Base-by-base conservation (phyloP, 2,113 vertebrate species). In the Antennarius striatus region DNA sequence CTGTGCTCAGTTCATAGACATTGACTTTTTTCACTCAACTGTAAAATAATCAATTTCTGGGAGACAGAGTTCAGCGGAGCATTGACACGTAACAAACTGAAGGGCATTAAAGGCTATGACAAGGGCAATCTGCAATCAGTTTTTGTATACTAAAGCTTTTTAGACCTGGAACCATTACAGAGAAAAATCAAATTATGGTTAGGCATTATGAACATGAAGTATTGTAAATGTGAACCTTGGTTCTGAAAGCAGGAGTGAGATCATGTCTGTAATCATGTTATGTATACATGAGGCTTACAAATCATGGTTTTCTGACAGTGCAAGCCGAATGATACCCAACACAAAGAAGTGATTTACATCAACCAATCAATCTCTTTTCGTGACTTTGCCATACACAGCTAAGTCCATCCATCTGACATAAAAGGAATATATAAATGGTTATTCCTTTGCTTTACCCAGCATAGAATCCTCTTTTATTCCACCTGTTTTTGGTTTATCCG, bases 21-120 rank as follows among this genome's bases (percentile, higher is more conserved):
- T 46, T 0, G 4, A 28, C 15, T 16, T 61, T 22, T 39, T 69
- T 55, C 30, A 53, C 14, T 72, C 45, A 11, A 42, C 64, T 68
- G 59, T 51, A 14, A 53, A 61, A 22, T 2, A 79, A 77, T 80
- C 68, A 10, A 75, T 75, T 43, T 43, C 32, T 69, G n/a, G 55
- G 22, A 0, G 63, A 40, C 14, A 60, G 40, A 16, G 32, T 32
- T 67, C 63, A 72, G 45, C 4, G 2, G 62, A 51, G 52, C 42
- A 1, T 45, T 55, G 43, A n/a, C 28, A 30, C 17, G 15, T 10
- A 59, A 6, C 15, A 66, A 22, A 52, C 14, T 59, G 55, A 55
- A 32, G 6, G 0, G 10, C 40, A 30, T 52, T 17, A 46, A n/a
- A 30, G 9, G 47, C 11, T 10, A 52, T 30, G 57, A 54, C 50